Evolutionary conservation across 2,113 vertebrate genomes (phyloP).

Genomic region (Lethenteron camtschaticum): DNA sequence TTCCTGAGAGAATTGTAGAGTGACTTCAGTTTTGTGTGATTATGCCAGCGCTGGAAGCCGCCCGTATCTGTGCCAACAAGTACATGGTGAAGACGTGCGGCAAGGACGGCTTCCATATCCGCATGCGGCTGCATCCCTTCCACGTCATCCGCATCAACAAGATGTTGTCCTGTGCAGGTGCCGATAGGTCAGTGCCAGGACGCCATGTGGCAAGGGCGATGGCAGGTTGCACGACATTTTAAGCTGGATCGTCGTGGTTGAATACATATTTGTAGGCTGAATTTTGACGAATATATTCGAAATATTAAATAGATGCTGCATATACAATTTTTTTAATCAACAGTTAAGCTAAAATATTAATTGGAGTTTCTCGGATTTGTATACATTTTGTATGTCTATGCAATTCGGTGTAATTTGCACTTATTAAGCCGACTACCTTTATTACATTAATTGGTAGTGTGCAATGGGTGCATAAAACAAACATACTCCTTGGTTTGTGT

Average conservation of each 20-base stretch:
- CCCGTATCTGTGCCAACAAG: slow-evolving; percentile 65
- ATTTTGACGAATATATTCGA: too few relatives aligned
- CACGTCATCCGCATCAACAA: slow-evolving; percentile 89
- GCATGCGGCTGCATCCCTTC: slow-evolving; percentile 68
- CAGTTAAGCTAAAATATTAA: too few relatives aligned
- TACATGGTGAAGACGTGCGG: slow-evolving; percentile 93
- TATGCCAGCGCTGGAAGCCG: slow-evolving; percentile 44
- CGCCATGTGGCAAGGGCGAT: neutral
- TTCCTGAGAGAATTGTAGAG: too few relatives aligned
- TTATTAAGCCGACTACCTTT: slow-evolving; percentile 37
- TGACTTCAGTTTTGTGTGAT: too few relatives aligned
- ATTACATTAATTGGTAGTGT: slow-evolving; percentile 22
- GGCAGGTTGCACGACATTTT: too few relatives aligned
- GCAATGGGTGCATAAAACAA: slow-evolving; percentile 34
- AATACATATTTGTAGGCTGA: too few relatives aligned
- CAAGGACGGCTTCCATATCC: slow-evolving; percentile 78
- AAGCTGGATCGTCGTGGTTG: too few relatives aligned
- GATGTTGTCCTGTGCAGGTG: slow-evolving; percentile 75
- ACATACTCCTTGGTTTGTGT: too few relatives aligned
- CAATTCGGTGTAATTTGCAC: slow-evolving; percentile 19
- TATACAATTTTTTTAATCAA: too few relatives aligned
- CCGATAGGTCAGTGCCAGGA: slow-evolving; percentile 41
- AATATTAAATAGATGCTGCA: too few relatives aligned
- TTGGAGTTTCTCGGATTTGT: too few relatives aligned
- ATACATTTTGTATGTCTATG: too few relatives aligned